Base-by-base conservation (phyloP, 2,113 vertebrate genomes). In the Onychorhynchus coronatus region DNA sequence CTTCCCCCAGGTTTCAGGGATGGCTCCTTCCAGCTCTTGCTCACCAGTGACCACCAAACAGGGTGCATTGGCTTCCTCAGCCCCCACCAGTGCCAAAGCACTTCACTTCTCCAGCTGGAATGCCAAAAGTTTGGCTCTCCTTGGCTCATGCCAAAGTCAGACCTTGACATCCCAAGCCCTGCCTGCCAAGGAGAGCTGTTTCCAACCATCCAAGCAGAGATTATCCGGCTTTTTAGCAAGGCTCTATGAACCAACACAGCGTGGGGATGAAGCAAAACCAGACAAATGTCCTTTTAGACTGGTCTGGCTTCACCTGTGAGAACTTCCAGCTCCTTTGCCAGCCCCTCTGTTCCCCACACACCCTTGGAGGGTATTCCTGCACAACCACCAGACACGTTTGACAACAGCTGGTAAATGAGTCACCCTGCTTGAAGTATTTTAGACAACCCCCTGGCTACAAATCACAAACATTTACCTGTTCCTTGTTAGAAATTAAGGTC, bases 401-500 rank as follows among this genome's bases (percentile, higher is more conserved):
- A 72, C 73, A 90, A 42, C 92, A 93, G 95, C 85, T 91, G 95
- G 81, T 74, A 56, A 75, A 91, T 67, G 83, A 88, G 14, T 86
- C 65, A 88, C 31, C 81, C 83, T 93, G 81, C 79, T 94, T 67
- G 35, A 44, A 49, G 33, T 44, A 83, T 72, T 92, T 59, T 49
- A 80, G 66, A 78, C 81, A 44, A 31, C 92, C 90, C 75, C 50
- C 71, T 91, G 93, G 82, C 95, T 86, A 91, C 80, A 74, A 71
- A 83, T 65, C 87, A 92, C 94, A 67, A 71, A 85, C 46, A 12
- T 75, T 83, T 72, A 91, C 76, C 80, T 86, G 35, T 44, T 83
- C 71, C 9, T 56, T 89, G 44, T 31, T 83, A 85, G 83, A 87
- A 97, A 98, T 97, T 95, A 94, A 97, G 98, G 98, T 95, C 97